Conservation (phyloP, 2,888 invertebrate species). For the Nomada flava region DNA sequence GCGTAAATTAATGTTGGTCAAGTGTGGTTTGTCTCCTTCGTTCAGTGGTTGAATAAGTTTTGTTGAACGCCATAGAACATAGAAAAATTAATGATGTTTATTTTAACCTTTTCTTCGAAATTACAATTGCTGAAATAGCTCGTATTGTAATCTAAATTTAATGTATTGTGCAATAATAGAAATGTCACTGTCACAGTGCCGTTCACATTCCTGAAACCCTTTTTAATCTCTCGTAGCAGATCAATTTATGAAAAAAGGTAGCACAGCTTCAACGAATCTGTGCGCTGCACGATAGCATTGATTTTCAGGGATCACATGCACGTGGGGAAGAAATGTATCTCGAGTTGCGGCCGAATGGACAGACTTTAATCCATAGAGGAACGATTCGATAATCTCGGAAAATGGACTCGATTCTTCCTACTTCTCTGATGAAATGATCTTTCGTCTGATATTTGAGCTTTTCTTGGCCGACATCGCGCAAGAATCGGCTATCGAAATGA, state of each 20-base stretch:
- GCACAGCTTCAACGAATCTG: neutral
- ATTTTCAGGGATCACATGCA: neutral
- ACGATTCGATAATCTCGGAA: constrained; percentile 46
- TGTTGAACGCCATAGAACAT: too few species aligned
- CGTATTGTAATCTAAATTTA: too few species aligned
- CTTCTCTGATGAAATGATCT: constrained; percentile 60
- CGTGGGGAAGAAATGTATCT: neutral
- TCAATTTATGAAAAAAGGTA: neutral
- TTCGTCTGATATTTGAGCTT: constrained; percentile 61
- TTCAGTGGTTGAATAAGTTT: too few species aligned
- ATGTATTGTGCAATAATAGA: too few species aligned
- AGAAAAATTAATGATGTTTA: too few species aligned
- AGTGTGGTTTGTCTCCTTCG: too few species aligned
- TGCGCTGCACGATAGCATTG: neutral
- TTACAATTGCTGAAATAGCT: too few species aligned
- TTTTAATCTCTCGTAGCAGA: too few species aligned
- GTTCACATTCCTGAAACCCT: neutral
- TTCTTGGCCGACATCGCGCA: constrained; percentile 45
- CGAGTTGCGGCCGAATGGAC: neutral
- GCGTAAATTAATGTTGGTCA: too few species aligned
- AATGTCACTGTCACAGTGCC: too few species aligned
- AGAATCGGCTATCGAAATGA: constrained; percentile 28
- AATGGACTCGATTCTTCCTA: constrained; percentile 42
- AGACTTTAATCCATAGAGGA: constrained; percentile 16
- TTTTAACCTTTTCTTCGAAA: too few species aligned